Percentiles rank a stretch among this genome's conserved stretches.
Conservation (phyloP, 1,140 invertebrate genomes). For the Heterodera schachtii region DNA sequence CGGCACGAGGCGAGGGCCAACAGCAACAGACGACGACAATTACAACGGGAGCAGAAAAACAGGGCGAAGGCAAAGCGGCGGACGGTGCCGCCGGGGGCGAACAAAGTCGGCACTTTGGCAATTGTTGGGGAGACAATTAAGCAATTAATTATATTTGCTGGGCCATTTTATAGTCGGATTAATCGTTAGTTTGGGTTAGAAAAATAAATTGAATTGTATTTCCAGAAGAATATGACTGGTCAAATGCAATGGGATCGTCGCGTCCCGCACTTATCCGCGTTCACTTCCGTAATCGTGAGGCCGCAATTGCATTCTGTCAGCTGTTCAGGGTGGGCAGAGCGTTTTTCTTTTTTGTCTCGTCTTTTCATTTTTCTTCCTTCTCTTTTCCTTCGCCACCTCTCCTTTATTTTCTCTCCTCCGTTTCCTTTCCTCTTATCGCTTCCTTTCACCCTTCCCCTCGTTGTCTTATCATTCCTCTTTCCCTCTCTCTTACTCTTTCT, state of each 20-base stretch:
- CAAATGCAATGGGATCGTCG: not conserved
- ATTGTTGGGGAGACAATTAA: too few relatives aligned
- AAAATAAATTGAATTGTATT: too few relatives aligned
- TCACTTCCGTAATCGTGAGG: slow-evolving; percentile 15
- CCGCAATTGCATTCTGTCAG: slow-evolving; percentile 27
- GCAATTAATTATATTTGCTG: too few relatives aligned
- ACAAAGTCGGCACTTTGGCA: too few relatives aligned
- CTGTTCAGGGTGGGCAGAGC: slow-evolving; percentile 9
- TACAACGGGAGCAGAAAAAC: not conserved
- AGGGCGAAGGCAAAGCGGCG: not conserved
- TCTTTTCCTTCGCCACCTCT: not conserved
- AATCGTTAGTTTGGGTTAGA: too few relatives aligned
- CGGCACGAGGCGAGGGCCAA: not conserved
- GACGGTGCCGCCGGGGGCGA: not conserved
- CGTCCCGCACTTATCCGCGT: slow-evolving; percentile 22
- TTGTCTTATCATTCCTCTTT: not conserved
- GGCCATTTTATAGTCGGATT: too few relatives aligned
- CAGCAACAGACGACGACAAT: not conserved
- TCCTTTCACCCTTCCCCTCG: not conserved
- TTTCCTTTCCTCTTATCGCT: not conserved
- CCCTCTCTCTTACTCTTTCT: not conserved
- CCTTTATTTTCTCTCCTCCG: not conserved
- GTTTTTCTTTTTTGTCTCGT: not conserved
- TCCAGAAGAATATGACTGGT: too few relatives aligned
- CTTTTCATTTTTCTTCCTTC: not conserved